Base-by-base conservation (phyloP, 53 echinoderm and acorn worm species). In the Crossaster papposus region DNA sequence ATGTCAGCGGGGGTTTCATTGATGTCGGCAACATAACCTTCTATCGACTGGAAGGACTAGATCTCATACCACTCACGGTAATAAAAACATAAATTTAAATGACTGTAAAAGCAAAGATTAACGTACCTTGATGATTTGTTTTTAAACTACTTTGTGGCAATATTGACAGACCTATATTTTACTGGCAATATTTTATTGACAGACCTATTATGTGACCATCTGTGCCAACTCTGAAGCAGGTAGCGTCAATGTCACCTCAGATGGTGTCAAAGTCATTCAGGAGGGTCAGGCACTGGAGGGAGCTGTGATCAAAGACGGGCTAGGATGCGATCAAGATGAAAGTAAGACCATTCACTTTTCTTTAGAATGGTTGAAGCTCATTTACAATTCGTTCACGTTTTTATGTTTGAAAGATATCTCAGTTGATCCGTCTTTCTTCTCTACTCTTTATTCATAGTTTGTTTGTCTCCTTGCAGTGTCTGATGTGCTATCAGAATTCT, bases 151-250 rank as follows among this genome's bases (percentile, higher is more conserved):
- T n/a, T n/a, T n/a, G n/a, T n/a, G n/a, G n/a, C n/a, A n/a, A n/a
- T n/a, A n/a, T n/a, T n/a, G n/a, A n/a, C n/a, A n/a, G n/a, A n/a
- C n/a, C n/a, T n/a, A n/a, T 9, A 44, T 44, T 9, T 44, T 44
- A 7, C 6, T 44, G 44, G 44, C 44, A 5, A 44, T 7, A 44
- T 81, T 4, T 74, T 52, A 11, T 51, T 62, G 36, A 44, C 64
- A 90, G 90, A 83, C 6, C 6, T 90, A 90, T 58, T 91, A 78
- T 50, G 38, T 77, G 38, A 91, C 91, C 12, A 65, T 91, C 51
- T 64, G 85, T 9, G 91, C 91, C 24, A 77, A 29, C 14, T 73
- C 84, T 78, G 68, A 84, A 55, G n/a, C 72, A 58, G 91, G 91
- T 10, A 83, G 84, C 44, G 91, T 91, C 23, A 54, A 33, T 5